Evolutionary conservation across 2,888 invertebrate species (phyloP), one percentile per base, ranked within the genome.

Genomic region (Mechanitis mazaeus): DNA sequence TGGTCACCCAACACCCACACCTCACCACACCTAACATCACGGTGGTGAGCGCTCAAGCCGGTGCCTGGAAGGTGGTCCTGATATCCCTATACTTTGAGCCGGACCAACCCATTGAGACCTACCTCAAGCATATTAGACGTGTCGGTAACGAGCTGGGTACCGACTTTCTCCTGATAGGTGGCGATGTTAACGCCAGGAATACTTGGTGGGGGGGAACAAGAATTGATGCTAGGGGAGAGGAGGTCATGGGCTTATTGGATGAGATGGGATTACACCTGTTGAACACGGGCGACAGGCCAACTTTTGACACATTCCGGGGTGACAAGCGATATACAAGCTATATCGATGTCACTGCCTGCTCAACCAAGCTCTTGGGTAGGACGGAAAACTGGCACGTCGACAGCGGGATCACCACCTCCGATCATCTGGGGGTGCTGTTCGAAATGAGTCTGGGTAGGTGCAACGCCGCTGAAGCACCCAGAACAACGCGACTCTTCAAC

Each of bases 31-130:
- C 72, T 11, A 75, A 60, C 1, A 66, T 66, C 5, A 69, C 66
- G 3, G 71, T 69, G 0, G 72, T 57, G 1, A 9, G 45, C 3
- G 33, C 61, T 3, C 31, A 42, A n/a, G 54, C 55, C 3, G 71
- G 67, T 0, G 50, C 33, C 0, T 54, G 61, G 1, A 62, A 46
- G n/a, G 47, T 72, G 0, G 71, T 68, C 47, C 33, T 70, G 0
- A 33, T 71, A 0, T 72, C 72, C 0, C 56, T 71, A 0, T 72
- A 75, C 53, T 62, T 67, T 9, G 71, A 72, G 55, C 68, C 67
- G 5, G 66, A 68, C 45, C 31, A 47, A 50, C 54, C 58, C 6
- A 63, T 61, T 3, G 55, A 56, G 3, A 45, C 58, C 20, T 60
- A 60, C 53, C 33, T 65, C 28, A 9, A 2, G 1, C 33, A 42